Percentiles rank a stretch among this genome's conserved stretches.
phyloP scores from a whole-genome alignment of 1,140 invertebrate genomes.

The Trialeurodes vaporariorum region DNA sequence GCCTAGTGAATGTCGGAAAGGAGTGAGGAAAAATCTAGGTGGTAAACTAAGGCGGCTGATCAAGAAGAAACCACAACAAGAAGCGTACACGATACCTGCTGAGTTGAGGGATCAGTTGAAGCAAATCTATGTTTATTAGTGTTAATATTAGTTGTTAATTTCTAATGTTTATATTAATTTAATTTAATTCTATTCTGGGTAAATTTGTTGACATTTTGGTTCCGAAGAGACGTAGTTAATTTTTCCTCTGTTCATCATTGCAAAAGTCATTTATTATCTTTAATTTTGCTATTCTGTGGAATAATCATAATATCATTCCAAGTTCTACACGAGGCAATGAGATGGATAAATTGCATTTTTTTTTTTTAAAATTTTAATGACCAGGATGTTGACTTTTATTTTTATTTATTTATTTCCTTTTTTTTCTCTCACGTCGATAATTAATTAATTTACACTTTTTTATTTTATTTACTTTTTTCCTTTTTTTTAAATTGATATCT shows the following conservation, averaged over 20 bases:
- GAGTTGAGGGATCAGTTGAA: constrained; percentile 76
- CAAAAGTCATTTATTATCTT: background rate
- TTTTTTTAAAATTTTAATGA: background rate
- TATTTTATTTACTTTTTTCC: background rate
- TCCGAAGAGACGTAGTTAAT: background rate
- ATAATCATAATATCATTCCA: background rate
- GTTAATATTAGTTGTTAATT: background rate
- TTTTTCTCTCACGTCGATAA: background rate
- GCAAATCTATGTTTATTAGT: constrained; percentile 77
- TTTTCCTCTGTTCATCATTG: background rate
- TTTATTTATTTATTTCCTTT: background rate
- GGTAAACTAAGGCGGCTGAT: constrained; percentile 67
- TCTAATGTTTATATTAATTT: background rate
- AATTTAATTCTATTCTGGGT: background rate
- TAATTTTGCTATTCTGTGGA: background rate
- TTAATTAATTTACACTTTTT: no score
- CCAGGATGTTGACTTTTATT: background rate
- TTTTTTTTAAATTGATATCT: no score
- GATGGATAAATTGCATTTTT: background rate
- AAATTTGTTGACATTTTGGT: background rate
- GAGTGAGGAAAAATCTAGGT: constrained; percentile 67
- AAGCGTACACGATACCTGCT: constrained; percentile 69
- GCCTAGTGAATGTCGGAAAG: constrained; percentile 52
- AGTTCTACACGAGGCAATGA: background rate
- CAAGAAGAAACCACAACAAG: constrained; percentile 62